These are phyloP conservation scores for Acronicta leporina DNA, from an alignment of 2,888 invertebrate genomes.

Conservation along the genomic window DNA sequence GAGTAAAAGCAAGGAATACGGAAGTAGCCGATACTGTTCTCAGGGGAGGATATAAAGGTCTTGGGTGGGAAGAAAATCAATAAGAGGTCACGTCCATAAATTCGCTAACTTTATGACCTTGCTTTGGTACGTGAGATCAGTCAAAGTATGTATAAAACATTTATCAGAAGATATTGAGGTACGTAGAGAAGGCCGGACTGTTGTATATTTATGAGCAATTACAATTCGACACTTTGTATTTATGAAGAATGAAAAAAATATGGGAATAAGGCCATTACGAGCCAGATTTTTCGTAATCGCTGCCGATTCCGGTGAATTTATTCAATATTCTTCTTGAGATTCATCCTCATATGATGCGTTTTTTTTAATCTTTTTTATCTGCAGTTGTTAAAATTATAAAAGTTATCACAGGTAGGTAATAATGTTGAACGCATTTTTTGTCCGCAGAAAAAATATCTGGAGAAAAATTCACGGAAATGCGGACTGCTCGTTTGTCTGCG, in stretches of 20 bases:
- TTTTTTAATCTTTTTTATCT: too few species aligned
- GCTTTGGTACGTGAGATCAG: slow-evolving; percentile 3
- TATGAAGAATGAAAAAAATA: background rate
- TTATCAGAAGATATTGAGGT: slow-evolving; percentile 12
- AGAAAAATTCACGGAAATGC: too few species aligned
- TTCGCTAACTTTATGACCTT: slow-evolving; percentile 39
- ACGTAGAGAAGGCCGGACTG: slow-evolving; percentile 13
- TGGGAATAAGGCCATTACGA: slow-evolving; percentile 1
- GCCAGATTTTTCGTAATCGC: background rate
- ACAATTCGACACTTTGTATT: slow-evolving; percentile 21
- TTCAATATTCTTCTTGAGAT: background rate
- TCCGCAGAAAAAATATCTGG: too few species aligned
- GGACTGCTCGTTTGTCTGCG: too few species aligned
- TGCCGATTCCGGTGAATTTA: background rate
- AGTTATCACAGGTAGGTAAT: too few species aligned
- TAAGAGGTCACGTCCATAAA: slow-evolving; percentile 32
- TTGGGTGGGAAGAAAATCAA: slow-evolving; percentile 25
- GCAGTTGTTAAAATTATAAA: too few species aligned
- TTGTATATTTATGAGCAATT: slow-evolving; percentile 41
- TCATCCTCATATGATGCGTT: too few species aligned
- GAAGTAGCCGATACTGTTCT: slow-evolving; percentile 13
- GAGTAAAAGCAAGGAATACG: slow-evolving; percentile 14
- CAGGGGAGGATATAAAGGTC: slow-evolving; percentile 17
- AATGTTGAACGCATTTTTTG: too few species aligned
- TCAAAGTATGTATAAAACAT: slow-evolving; percentile 22